Evolutionary conservation across 2,113 vertebrate genomes (phyloP).

Genomic region (Syngnathus scovelli): DNA sequence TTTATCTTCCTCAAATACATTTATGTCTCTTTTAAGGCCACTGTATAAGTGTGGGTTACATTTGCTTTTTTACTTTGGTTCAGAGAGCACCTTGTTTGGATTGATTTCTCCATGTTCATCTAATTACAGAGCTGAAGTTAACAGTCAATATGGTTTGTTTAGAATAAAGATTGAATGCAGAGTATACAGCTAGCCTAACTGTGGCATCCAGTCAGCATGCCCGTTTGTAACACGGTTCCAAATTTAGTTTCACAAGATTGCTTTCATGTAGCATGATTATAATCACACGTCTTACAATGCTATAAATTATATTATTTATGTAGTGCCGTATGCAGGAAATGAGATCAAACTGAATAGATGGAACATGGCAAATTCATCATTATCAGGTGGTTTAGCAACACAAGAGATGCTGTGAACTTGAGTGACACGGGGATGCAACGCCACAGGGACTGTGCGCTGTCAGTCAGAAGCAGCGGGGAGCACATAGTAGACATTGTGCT

Average conservation of each 20-base stretch:
- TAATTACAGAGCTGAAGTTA: not conserved
- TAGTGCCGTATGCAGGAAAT: not conserved
- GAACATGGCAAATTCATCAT: not conserved
- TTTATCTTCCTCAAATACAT: not conserved
- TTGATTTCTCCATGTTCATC: not conserved
- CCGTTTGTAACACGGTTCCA: not conserved
- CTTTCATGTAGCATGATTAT: not conserved
- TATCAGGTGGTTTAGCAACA: not conserved
- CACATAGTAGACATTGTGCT: conserved; percentile 52
- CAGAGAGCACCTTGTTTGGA: not conserved
- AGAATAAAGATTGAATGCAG: not conserved
- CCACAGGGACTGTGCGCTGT: conserved; percentile 10
- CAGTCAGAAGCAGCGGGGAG: conserved; percentile 25
- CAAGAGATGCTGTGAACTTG: conserved; percentile 39
- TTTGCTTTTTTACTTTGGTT: not conserved
- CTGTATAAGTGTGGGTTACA: not conserved
- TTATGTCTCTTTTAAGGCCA: not conserved
- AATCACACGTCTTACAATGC: not conserved
- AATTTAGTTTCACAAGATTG: not conserved
- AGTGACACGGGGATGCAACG: conserved; percentile 15
- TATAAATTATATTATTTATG: not conserved
- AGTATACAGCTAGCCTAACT: not conserved
- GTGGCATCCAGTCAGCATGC: not conserved
- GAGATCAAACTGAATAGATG: not conserved
- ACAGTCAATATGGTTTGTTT: not conserved